Evolutionary conservation across 2,113 vertebrate genomes (phyloP).

Genomic region (Trinectes maculatus): DNA sequence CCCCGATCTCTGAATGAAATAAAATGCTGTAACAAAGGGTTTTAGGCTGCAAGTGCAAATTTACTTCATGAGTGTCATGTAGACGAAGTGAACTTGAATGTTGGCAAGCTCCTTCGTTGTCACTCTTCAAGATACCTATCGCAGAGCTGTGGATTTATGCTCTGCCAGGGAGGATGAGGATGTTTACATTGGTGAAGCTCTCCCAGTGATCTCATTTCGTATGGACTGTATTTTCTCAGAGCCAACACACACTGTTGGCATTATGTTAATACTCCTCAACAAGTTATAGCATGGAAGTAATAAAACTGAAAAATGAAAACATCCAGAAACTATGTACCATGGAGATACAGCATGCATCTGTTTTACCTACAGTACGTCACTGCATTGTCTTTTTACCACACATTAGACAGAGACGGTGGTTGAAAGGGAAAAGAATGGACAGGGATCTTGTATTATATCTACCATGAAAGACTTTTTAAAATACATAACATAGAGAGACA

Average conservation of each 20-base stretch:
- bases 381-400: not conserved
- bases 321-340: too few relatives aligned
- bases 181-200: slow-evolving; percentile 11
- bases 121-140: not conserved
- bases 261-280: not conserved
- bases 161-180: not conserved
- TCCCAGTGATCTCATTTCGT: slow-evolving; percentile 15
- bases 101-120: not conserved
- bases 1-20: too few relatives aligned
- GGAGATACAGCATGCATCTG: too few relatives aligned
- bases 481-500: too few relatives aligned
- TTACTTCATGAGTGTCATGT: not conserved
- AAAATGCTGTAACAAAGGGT: too few relatives aligned
- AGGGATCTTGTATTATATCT: too few relatives aligned
- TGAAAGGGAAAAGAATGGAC: not conserved
- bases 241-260: not conserved
- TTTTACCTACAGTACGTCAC: not conserved
- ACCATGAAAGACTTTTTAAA: too few relatives aligned
- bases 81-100: slow-evolving; percentile 3
- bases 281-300: not conserved
- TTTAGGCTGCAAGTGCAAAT: not conserved
- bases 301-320: too few relatives aligned
- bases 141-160: slow-evolving; percentile 7
- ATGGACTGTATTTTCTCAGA: not conserved
- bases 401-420: slow-evolving; percentile 17